Conservation (phyloP, 2,888 invertebrate genomes). For the Amblyjoppa proteus region DNA sequence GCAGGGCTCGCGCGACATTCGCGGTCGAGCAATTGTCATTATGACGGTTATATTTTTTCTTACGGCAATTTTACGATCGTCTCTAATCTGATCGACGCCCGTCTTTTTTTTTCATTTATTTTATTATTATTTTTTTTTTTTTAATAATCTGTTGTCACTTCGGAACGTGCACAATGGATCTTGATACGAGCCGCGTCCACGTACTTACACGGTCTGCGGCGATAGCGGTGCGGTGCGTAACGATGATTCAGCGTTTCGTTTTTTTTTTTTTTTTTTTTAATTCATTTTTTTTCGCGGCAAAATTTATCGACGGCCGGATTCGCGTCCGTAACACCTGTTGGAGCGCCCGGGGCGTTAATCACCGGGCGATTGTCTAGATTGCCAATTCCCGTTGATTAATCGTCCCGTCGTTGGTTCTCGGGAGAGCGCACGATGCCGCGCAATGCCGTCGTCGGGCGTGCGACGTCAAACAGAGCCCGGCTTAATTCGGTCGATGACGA, state of each 20-base stretch:
- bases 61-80: background rate
- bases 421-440: background rate
- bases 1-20: background rate
- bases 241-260: constrained; percentile 44
- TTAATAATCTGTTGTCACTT: background rate
- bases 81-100: background rate
- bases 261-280: background rate
- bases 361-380: background rate
- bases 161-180: background rate
- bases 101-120: background rate
- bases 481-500: constrained; percentile 31
- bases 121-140: background rate
- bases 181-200: background rate
- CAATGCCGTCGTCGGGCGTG: constrained; percentile 1
- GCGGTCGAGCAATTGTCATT: background rate
- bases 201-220: constrained; percentile 6
- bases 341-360: constrained; percentile 9
- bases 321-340: constrained; percentile 26
- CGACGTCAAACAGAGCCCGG: background rate
- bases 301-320: constrained; percentile 34
- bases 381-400: constrained; percentile 11
- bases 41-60: background rate
- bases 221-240: background rate
- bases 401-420: background rate
- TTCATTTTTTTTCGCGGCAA: background rate